phyloP scores from a whole-genome alignment of 2,113 vertebrate genomes.

The Thunnus maccoyii region DNA sequence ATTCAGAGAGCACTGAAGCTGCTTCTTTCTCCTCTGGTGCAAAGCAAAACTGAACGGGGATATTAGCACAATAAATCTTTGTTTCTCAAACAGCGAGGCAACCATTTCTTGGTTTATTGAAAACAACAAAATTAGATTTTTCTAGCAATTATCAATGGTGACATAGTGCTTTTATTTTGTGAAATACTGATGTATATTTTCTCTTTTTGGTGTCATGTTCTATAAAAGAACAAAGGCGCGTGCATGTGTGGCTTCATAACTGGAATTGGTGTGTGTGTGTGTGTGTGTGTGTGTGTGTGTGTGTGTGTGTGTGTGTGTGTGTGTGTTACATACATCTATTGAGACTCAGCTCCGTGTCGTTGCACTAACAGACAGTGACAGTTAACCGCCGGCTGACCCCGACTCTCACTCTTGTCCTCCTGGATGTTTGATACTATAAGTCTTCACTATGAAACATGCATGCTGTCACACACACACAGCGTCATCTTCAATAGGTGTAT shows the following conservation, averaged over 20 bases:
- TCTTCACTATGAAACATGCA: neutral
- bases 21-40: neutral
- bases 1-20: neutral
- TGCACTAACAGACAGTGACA: conserved; percentile 23
- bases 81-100: neutral
- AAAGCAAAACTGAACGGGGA: neutral
- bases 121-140: neutral
- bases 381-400: conserved; percentile 25
- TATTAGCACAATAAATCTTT: neutral
- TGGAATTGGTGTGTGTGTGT: neutral
- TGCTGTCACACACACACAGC: conserved; percentile 15
- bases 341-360: neutral
- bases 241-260: too few relatives aligned
- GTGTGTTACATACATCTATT: neutral
- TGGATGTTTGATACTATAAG: neutral
- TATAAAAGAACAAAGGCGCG: too few relatives aligned
- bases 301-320: conserved; percentile 22
- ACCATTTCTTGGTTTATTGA: neutral
- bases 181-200: neutral
- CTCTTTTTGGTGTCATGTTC: too few relatives aligned
- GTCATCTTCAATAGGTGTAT: neutral
- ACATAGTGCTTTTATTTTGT: neutral
- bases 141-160: neutral
- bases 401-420: conserved; percentile 9
- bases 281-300: conserved; percentile 14